phyloP scores from a whole-genome alignment of 2,113 vertebrate species.

The Leptodactylus fuscus region DNA sequence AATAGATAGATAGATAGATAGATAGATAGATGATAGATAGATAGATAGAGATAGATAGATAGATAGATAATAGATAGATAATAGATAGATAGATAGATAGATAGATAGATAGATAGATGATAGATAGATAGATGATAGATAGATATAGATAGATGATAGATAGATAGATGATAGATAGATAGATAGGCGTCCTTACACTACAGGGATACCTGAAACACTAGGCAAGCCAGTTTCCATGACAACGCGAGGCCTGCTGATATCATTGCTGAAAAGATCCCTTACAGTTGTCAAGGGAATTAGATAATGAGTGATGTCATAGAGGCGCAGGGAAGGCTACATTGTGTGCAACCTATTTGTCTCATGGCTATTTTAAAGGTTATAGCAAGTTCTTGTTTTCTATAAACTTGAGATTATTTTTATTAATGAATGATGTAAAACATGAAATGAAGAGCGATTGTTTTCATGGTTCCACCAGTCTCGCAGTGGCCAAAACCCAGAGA shows the following conservation, averaged over 20 bases:
- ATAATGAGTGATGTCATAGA: constrained; percentile 13
- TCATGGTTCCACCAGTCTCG: neutral
- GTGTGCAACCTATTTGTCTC: neutral
- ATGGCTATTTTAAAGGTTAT: neutral
- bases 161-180: too few relatives aligned
- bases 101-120: too few relatives aligned
- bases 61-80: too few relatives aligned
- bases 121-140: too few relatives aligned
- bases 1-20: too few relatives aligned
- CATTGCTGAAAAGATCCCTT: neutral
- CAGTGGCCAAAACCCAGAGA: neutral
- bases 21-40: too few relatives aligned
- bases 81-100: too few relatives aligned
- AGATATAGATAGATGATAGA: too few relatives aligned
- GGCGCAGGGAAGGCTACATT: neutral
- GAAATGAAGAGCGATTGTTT: neutral
- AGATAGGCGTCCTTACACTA: neutral
- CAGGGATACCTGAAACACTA: neutral
- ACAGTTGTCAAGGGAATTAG: constrained; percentile 1
- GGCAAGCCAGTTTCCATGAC: constrained; percentile 5
- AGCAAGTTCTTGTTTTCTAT: neutral
- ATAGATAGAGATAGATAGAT: too few relatives aligned
- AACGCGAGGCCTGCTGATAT: neutral
- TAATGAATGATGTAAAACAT: neutral
- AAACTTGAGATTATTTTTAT: neutral